A percentile compares a stretch with the other conserved stretches of the same genome.
These are phyloP conservation scores for Acleris holmiana DNA, from an alignment of 2,888 invertebrate species.

Conservation along the genomic window DNA sequence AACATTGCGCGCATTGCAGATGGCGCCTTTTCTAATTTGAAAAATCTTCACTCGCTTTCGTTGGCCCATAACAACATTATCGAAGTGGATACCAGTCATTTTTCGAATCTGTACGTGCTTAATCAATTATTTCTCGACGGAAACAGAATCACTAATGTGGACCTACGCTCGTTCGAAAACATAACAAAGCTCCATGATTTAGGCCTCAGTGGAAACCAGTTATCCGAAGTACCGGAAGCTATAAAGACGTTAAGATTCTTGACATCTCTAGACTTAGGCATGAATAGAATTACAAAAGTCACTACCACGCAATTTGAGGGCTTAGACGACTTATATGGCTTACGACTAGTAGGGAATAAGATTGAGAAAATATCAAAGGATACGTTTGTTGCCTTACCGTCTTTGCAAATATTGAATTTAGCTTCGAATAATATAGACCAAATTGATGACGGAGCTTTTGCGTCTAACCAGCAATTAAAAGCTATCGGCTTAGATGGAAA, in stretches of 20 bases:
- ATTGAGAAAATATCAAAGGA: constrained; percentile 90
- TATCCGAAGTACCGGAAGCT: constrained; percentile 88
- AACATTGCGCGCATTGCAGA: constrained; percentile 88
- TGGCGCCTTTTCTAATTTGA: constrained; percentile 89
- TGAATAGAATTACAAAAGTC: constrained; percentile 90
- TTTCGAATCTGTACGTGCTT: constrained; percentile 89
- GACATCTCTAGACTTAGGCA: constrained; percentile 91
- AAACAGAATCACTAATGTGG: constrained; percentile 88
- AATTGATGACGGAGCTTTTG: constrained; percentile 91
- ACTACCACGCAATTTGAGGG: constrained; percentile 89
- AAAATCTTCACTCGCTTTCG: constrained; percentile 90
- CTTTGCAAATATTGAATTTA: constrained; percentile 91
- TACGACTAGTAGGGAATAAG: constrained; percentile 92
- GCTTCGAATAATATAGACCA: constrained; percentile 91
- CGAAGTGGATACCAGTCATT: constrained; percentile 88
- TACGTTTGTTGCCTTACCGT: constrained; percentile 88
- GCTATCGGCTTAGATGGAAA: constrained; percentile 92
- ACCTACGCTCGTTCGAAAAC: constrained; percentile 89
- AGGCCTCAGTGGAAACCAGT: constrained; percentile 89
- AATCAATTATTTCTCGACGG: constrained; percentile 90
- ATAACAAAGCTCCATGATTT: constrained; percentile 91
- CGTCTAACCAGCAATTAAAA: constrained; percentile 88
- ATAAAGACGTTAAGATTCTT: constrained; percentile 88
- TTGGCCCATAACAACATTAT: constrained; percentile 89
- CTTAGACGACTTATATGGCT: constrained; percentile 88